phyloP scores from a whole-genome alignment of 2,888 invertebrate genomes.

The Formica aserva region DNA sequence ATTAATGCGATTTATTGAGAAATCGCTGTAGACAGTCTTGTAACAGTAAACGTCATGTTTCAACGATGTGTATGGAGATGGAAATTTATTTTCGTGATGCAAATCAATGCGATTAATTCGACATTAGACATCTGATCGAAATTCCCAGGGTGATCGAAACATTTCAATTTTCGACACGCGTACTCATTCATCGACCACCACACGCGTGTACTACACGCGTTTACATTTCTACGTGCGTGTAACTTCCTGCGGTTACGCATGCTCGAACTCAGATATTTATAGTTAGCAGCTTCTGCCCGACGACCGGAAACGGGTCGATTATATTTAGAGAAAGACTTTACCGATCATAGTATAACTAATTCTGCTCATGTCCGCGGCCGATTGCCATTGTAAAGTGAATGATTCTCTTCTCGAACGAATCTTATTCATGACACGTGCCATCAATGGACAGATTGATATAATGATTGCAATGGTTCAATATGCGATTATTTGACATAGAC shows the following conservation, averaged over 20 bases:
- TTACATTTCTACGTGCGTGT: conserved; percentile 47
- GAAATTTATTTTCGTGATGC: background rate
- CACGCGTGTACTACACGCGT: conserved; percentile 13
- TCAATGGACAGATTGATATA: conserved; percentile 21
- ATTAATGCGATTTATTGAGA: background rate
- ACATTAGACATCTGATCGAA: background rate
- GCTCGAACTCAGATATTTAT: conserved; percentile 68
- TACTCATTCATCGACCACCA: conserved; percentile 4
- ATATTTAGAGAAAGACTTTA: conserved; percentile 78
- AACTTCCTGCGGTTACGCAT: conserved; percentile 58
- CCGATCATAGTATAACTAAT: conserved; percentile 68
- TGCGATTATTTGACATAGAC: background rate
- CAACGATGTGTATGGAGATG: background rate
- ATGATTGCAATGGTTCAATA: conserved; percentile 16
- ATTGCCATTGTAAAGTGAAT: conserved; percentile 62
- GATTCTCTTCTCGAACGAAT: conserved; percentile 38
- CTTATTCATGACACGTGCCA: conserved; percentile 35
- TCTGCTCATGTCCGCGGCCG: conserved; percentile 46
- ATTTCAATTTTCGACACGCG: conserved; percentile 39
- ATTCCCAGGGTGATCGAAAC: background rate
- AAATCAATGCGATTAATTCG: background rate
- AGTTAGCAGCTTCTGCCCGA: conserved; percentile 64
- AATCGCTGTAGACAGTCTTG: background rate
- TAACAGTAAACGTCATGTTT: background rate
- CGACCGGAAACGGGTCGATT: conserved; percentile 79